Evolutionary conservation across 2,888 invertebrate genomes (phyloP).

Genomic region (Thymelicus sylvestris): DNA sequence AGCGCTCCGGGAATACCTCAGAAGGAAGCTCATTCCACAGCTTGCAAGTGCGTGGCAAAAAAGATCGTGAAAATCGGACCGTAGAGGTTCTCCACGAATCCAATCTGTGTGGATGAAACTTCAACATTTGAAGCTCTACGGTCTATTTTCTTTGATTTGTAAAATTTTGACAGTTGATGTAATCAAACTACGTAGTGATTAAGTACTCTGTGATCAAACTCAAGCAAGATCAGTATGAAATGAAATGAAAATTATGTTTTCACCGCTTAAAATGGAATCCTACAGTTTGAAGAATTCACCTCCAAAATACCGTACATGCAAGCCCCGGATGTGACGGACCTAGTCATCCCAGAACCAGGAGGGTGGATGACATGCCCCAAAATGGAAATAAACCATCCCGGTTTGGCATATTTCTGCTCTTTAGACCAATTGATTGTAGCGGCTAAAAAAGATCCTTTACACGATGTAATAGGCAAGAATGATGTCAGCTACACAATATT

Average conservation of each 20-base stretch:
- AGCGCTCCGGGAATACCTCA: too few species aligned
- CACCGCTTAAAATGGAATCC: constrained; percentile 23
- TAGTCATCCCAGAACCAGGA: constrained; percentile 30
- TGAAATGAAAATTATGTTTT: constrained; percentile 3
- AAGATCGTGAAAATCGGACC: too few species aligned
- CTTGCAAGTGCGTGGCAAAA: too few species aligned
- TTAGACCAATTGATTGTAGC: constrained; percentile 58
- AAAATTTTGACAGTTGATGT: background rate
- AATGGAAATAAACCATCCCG: constrained; percentile 52
- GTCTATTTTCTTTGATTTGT: background rate
- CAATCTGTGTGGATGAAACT: too few species aligned
- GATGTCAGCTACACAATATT: constrained; percentile 60
- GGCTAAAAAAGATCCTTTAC: constrained; percentile 54
- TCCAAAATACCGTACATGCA: constrained; percentile 47
- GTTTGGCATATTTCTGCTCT: constrained; percentile 58
- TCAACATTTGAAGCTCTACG: background rate
- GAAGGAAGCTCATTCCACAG: too few species aligned
- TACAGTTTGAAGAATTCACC: background rate
- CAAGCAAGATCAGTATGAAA: background rate
- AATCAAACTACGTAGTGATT: too few species aligned
- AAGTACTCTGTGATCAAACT: background rate
- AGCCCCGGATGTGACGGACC: constrained; percentile 39
- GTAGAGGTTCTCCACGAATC: too few species aligned
- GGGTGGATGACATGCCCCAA: constrained; percentile 69
- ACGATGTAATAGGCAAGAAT: constrained; percentile 54